These are phyloP conservation scores for Candidula unifasciata DNA, from an alignment of 2,888 invertebrate species.

Conservation along the genomic window DNA sequence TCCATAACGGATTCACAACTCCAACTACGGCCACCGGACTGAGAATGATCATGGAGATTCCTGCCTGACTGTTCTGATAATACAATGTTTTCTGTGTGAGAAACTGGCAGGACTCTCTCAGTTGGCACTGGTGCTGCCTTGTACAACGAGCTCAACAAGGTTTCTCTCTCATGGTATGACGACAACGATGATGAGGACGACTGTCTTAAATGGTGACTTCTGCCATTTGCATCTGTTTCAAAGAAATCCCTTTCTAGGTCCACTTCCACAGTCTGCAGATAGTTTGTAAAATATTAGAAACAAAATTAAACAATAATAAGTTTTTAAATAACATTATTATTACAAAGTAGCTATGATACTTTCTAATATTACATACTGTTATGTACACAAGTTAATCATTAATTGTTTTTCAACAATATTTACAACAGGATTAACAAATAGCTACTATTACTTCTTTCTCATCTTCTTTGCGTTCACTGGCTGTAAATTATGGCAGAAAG, in stretches of 20 bases:
- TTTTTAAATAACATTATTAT: no score
- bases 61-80: background rate
- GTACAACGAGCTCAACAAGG: background rate
- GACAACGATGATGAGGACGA: background rate
- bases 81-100: background rate
- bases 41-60: background rate
- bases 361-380: no score
- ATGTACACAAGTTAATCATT: no score
- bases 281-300: background rate
- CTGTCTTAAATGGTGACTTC: background rate
- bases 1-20: background rate
- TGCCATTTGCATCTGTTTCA: slow-evolving; percentile 12
- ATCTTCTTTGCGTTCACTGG: no score
- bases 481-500: no score
- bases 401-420: no score
- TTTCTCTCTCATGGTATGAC: background rate
- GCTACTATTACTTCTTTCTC: no score
- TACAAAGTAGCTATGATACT: no score
- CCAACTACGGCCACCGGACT: background rate
- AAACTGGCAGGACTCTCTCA: background rate
- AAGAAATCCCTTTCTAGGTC: slow-evolving; percentile 64
- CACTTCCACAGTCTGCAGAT: slow-evolving; percentile 66
- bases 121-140: background rate
- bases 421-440: no score
- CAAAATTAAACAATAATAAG: background rate